Evolutionary conservation across 2,888 invertebrate genomes (phyloP), one percentile per base, ranked within the genome.

Genomic region (Miltochrista miniata): DNA sequence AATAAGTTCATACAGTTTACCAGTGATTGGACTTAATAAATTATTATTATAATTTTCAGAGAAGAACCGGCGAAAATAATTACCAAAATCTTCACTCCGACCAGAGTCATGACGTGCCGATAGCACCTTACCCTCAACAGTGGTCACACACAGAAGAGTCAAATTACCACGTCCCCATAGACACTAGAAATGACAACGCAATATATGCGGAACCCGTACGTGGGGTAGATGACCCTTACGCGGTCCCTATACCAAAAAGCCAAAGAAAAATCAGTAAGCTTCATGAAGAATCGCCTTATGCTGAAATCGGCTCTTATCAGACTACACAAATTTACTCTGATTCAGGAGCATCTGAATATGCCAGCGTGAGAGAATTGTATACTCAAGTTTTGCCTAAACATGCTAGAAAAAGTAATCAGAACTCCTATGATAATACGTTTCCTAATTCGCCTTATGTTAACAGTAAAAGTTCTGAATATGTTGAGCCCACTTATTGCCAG

Each of bases 401-500:
- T 36, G 7, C 8, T 0, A 36, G 29, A 14, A 36, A 8, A 30
- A 7, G 8, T n/a, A 44, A 14, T 7, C 11, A 14, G 14, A 13
- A 24, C 9, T 1, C 35, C 1, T 48, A 48, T 4, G 48, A n/a
- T 11, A 48, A 48, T 35, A 30, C 18, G 1, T 48, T 41, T 41
- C 41, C 48, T 30, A 14, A 41, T 30, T 36, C 41, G 7, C 36
- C 14, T 13, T 48, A 48, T 14, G 36, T 41, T 4, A 47, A 47
- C 10, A 47, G 47, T 34, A 13, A 10, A 18, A 24, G 34, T 14
- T 0, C 48, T 35, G 48, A 48, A 41, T 48, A 48, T 9, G 41
- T 48, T 12, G 48, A 48, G 30, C 48, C 48, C 12, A 48, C 48
- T 15, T 48, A 48, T 31, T 34, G 29, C 0, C 33, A 48, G 14